phyloP scores from a whole-genome alignment of 2,888 invertebrate genomes.

The Epinotia brunnichana region DNA sequence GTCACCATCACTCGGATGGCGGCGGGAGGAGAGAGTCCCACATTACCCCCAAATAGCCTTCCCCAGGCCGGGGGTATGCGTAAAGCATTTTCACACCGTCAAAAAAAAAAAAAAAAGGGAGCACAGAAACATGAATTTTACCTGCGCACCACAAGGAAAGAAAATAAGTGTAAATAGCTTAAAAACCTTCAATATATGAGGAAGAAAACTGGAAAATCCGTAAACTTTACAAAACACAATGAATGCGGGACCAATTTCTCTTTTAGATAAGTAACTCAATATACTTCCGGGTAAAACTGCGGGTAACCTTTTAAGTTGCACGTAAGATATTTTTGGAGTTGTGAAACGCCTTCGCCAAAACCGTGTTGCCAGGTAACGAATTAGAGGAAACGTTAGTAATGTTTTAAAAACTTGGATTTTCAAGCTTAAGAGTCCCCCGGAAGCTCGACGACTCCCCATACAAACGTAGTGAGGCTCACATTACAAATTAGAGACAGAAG shows the following conservation, averaged over 20 bases:
- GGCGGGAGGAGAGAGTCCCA: too few species aligned
- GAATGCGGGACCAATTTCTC: background rate
- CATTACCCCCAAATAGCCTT: too few species aligned
- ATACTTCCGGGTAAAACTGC: background rate
- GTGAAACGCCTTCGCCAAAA: background rate
- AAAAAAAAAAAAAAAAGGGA: too few species aligned
- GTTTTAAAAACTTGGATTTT: too few species aligned
- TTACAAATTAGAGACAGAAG: too few species aligned
- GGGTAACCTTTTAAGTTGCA: background rate
- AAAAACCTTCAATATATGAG: background rate
- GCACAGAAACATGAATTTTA: background rate
- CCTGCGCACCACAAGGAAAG: background rate
- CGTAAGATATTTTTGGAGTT: background rate
- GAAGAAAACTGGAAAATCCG: background rate
- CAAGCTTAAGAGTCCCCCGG: too few species aligned
- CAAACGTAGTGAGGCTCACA: too few species aligned
- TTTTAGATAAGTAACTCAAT: conserved; percentile 3
- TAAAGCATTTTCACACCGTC: too few species aligned
- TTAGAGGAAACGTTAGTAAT: too few species aligned
- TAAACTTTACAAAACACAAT: background rate
- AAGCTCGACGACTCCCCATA: too few species aligned
- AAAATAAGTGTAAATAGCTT: background rate
- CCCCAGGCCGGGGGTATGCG: too few species aligned
- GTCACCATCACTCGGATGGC: too few species aligned
- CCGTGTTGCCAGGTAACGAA: background rate